Evolutionary conservation across 2,888 invertebrate genomes (phyloP), one percentile per base, ranked within the genome.

Genomic region (Drosophila ochracea): DNA sequence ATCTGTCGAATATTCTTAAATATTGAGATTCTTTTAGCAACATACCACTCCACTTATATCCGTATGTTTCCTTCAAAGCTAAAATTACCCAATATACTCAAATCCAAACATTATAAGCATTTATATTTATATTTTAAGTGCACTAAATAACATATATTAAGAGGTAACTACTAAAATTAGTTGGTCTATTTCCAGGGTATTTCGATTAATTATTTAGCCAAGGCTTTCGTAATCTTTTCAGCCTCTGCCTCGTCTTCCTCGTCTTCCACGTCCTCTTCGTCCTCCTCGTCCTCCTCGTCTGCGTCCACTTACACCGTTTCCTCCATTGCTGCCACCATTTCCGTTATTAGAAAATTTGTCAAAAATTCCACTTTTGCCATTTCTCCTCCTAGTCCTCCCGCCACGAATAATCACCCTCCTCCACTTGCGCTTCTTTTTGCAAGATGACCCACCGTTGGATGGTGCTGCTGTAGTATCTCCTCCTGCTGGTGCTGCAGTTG

Each of bases 401-500:
- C 72, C 72, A 1, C 16, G 33, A 0, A 31, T 6, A 1, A 1
- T 49, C 7, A 9, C 10, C 1, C 4, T 16, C 59, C 10, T 62
- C 31, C 31, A 70, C 31, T 28, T 70, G 21, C n/a, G n/a, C 11
- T 13, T 57, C 11, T 21, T 39, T 4, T 47, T 75, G 11, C 33
- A 28, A 4, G n/a, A 0, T 9, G 9, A 4, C 10, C 41, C 41
- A 41, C 41, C 41, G 41, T 1, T 1, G 41, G 41, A 1, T 43
- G 41, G 1, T 2, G 41, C 5, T 41, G 41, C n/a, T 41, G 41
- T 5, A 41, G n/a, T 37, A 7, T 19, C 19, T 37, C 16, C 37
- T 30, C 16, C 1, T 30, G 30, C 30, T 25, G 25, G 25, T 25
- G 25, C 25, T 25, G 25, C 25, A 25, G 25, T 25, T 25, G 25